These are phyloP conservation scores for Porphyrio hochstetteri DNA, from an alignment of 2,113 vertebrate species.

Conservation along the genomic window DNA sequence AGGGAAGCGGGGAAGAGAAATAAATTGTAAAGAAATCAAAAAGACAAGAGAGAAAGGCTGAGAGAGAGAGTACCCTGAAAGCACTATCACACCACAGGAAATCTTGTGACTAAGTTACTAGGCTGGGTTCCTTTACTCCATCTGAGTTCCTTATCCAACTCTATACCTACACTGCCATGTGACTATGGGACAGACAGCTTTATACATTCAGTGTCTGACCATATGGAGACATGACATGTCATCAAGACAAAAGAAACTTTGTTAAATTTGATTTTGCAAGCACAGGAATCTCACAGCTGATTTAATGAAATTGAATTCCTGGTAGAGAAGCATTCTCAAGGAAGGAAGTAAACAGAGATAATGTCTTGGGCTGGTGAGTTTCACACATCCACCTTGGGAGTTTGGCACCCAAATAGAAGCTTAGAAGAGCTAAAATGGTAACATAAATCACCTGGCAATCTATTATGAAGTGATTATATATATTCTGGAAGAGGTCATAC, in stretches of 20 bases:
- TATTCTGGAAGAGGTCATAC: conserved; percentile 20
- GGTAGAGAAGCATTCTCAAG: neutral
- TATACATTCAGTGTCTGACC: neutral
- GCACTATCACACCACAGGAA: neutral
- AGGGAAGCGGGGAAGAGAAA: neutral
- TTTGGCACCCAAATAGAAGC: neutral
- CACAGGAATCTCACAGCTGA: neutral
- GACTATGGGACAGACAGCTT: neutral
- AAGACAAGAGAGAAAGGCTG: neutral
- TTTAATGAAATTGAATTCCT: neutral
- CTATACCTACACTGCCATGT: no score
- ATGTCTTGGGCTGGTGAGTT: neutral
- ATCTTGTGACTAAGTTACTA: neutral
- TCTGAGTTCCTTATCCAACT: neutral
- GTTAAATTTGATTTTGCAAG: neutral
- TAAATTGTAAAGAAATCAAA: neutral
- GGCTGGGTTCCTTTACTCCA: neutral
- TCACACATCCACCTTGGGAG: neutral
- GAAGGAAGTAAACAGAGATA: neutral
- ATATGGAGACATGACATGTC: neutral
- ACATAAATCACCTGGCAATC: conserved; percentile 21
- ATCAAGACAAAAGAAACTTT: neutral
- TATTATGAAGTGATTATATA: neutral
- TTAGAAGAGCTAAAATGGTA: neutral
- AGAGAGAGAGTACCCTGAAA: neutral